Base-by-base conservation (phyloP, 2,888 invertebrate species). In the Zeuzera pyrina region DNA sequence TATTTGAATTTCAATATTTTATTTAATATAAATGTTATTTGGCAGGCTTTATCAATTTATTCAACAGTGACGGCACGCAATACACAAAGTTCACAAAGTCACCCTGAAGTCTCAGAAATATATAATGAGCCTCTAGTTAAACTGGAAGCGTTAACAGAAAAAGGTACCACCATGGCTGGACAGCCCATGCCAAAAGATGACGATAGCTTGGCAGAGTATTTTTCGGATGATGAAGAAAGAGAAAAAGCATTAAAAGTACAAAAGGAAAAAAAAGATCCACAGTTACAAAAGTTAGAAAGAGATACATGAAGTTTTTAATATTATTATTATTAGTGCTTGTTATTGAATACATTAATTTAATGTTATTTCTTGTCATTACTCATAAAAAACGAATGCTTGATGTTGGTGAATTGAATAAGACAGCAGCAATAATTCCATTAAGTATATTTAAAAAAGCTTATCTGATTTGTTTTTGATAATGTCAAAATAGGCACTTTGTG, bases 1-100 rank as follows among this genome's bases (percentile, higher is more conserved):
- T n/a, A 10, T 22, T 2, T 19, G 8, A 19, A 8, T 5, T 19
- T 19, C 8, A 19, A 7, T 19, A 19, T 19, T 19, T 19, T 7
- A 19, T 19, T n/a, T n/a, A n/a, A n/a, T n/a, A n/a, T n/a, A n/a
- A n/a, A 2, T 2, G 6, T 8, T 7, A 19, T 25, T 25, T 8
- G 2, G 8, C 25, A 88, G 87, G 88, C 88, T 2, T 86, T 88
- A 86, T 78, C 87, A 29, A 87, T 88, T 58, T 88, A 88, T 58
- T 83, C 85, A 12, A 84, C 87, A 34, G 85, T 88, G 11, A 65
- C 85, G 4, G 57, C 68, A 1, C 76, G 77, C 50, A 76, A 72
- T 31, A 10, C 44, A 1, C 28, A 36, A 13, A 24, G 31, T 4
- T 15, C 36, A 2, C 59, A 57, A 34, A 60, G 35, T 22, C 51